Evolutionary conservation across 92 coral and sea anemone genomes (phyloP).

Genomic region (Micromussa lordhowensis): DNA sequence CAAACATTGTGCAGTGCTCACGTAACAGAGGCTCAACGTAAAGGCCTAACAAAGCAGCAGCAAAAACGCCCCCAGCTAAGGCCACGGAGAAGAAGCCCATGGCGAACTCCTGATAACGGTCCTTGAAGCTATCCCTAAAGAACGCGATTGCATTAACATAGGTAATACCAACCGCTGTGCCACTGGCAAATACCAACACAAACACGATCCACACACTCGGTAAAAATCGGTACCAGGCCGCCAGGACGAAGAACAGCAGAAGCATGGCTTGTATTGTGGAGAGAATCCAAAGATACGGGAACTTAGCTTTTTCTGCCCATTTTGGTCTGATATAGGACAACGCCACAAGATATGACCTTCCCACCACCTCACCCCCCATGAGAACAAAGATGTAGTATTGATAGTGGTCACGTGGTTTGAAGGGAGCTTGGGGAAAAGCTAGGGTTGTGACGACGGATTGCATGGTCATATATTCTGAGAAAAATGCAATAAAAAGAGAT

Average conservation of each 20-base stretch:
- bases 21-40: constrained; percentile 67
- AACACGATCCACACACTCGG: constrained; percentile 69
- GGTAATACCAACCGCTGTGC: constrained; percentile 56
- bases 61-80: constrained; percentile 64
- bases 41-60: constrained; percentile 78
- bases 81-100: constrained; percentile 79
- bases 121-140: constrained; percentile 71
- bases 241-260: constrained; percentile 69
- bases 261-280: constrained; percentile 63
- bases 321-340: constrained; percentile 60
- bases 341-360: constrained; percentile 76
- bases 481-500: constrained; percentile 75
- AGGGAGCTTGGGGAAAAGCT: constrained; percentile 83
- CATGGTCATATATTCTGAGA: constrained; percentile 74
- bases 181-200: constrained; percentile 63
- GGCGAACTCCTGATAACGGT: constrained; percentile 70
- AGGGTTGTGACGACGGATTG: constrained; percentile 80
- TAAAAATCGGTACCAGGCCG: constrained; percentile 82
- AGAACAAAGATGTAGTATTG: constrained; percentile 73
- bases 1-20: constrained; percentile 61
- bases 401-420: constrained; percentile 85
- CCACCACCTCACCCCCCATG: constrained; percentile 73
- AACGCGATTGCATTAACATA: constrained; percentile 65
- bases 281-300: constrained; percentile 74
- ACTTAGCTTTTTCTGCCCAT: constrained; percentile 64